Percentiles rank a stretch among this genome's conserved stretches.
Conservation (phyloP, 2,113 vertebrate species). For the Leptobrachium ailaonicum region DNA sequence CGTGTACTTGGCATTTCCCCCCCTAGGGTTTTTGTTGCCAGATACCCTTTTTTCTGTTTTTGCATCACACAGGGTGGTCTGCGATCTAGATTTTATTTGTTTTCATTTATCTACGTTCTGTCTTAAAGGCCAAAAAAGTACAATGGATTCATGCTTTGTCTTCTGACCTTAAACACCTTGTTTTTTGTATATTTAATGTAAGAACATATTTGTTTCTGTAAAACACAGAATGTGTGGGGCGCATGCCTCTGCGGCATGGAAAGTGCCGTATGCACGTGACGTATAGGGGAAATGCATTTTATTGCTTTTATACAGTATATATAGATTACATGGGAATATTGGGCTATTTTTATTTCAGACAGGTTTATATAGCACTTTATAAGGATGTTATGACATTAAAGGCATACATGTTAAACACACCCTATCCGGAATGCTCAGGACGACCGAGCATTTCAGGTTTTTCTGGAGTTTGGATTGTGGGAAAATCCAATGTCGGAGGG, state of each 20-base stretch:
- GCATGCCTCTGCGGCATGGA: constrained; percentile 3
- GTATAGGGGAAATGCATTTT: constrained; percentile 3
- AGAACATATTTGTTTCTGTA: constrained; percentile 26
- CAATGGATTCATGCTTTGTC: neutral
- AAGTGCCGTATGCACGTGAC: neutral
- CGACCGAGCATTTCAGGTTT: too few species aligned
- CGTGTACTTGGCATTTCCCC: too few species aligned
- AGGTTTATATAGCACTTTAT: too few species aligned
- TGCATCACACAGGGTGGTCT: constrained; percentile 33
- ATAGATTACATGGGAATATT: neutral
- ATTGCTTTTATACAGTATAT: neutral
- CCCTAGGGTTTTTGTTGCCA: neutral
- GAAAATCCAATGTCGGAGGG: too few species aligned
- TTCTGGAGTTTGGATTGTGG: too few species aligned
- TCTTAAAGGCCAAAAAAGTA: neutral
- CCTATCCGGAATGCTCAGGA: too few species aligned
- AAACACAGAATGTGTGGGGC: constrained; percentile 11
- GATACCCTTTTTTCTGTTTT: neutral
- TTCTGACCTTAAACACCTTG: neutral
- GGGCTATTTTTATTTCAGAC: neutral
- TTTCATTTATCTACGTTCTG: constrained; percentile 2
- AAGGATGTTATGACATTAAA: too few species aligned
- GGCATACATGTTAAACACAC: too few species aligned
- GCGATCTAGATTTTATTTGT: constrained; percentile 19
- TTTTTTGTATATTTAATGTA: constrained; percentile 33